Evolutionary conservation across 2,797 vertebrate species (phyloP).

Genomic region (Protosalanx chinensis): DNA sequence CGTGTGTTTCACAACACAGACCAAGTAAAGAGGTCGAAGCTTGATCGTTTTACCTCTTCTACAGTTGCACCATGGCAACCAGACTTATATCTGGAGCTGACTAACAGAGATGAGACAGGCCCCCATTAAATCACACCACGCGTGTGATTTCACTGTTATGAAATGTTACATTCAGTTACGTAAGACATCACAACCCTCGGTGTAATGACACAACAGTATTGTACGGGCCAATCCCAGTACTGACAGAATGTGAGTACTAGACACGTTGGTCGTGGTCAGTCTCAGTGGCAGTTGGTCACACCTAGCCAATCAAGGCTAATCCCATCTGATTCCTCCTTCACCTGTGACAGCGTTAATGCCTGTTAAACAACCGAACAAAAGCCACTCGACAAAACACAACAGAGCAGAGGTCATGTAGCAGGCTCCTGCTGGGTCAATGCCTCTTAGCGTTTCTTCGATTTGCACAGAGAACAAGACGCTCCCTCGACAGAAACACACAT

Average conservation of each 20-base stretch:
- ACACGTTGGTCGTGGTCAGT: background rate
- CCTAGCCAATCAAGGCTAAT: background rate
- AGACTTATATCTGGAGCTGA: background rate
- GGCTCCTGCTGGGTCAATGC: no score
- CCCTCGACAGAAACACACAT: background rate
- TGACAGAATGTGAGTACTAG: no score
- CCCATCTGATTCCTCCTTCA: background rate
- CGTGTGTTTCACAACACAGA: background rate
- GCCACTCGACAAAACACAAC: background rate
- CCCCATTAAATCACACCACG: background rate
- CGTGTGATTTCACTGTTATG: background rate
- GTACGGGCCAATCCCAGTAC: no score
- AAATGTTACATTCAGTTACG: background rate
- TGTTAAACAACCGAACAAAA: background rate
- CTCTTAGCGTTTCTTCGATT: no score
- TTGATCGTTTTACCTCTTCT: background rate
- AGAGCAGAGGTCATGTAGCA: background rate
- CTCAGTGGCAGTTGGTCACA: background rate
- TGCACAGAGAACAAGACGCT: background rate
- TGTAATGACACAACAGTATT: background rate
- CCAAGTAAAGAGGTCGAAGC: conserved; percentile 9
- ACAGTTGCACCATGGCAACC: background rate
- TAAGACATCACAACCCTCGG: background rate
- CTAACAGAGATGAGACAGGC: background rate
- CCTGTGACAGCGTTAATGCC: background rate